A percentile compares a stretch with the other conserved stretches of the same genome.
Evolutionary conservation across 2,888 invertebrate species (phyloP).

Genomic region (Pollenia amentaria): DNA sequence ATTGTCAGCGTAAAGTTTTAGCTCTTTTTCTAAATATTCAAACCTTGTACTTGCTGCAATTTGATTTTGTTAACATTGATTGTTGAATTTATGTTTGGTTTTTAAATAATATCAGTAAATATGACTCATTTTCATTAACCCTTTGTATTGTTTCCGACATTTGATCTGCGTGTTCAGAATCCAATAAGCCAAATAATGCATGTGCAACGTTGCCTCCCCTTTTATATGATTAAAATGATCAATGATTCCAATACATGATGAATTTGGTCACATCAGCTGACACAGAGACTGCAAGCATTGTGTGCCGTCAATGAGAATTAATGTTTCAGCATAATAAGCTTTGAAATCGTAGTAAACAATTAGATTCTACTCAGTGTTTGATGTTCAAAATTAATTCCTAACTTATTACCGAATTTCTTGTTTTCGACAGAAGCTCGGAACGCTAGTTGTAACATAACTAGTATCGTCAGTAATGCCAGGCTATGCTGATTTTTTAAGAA

Average conservation of each 20-base stretch:
- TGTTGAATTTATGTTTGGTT: background rate
- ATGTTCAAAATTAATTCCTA: constrained; percentile 7
- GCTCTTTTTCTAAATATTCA: background rate
- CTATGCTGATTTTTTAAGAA: too few relatives aligned
- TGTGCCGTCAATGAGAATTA: background rate
- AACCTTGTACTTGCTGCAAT: background rate
- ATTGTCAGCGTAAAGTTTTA: background rate
- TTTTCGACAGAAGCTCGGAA: background rate
- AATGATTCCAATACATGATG: background rate
- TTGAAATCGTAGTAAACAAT: background rate
- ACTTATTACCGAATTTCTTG: background rate
- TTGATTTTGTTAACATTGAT: background rate
- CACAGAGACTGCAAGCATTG: background rate
- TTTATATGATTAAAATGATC: background rate
- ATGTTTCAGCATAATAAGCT: background rate
- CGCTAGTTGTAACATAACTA: background rate
- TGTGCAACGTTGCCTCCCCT: too few relatives aligned
- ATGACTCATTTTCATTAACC: too few relatives aligned
- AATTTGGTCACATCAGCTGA: background rate
- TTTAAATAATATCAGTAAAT: background rate
- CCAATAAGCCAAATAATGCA: background rate
- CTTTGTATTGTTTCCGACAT: too few relatives aligned
- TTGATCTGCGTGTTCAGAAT: too few relatives aligned
- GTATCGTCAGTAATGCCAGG: background rate
- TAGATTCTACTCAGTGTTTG: constrained; percentile 4